Percentiles rank a stretch among this genome's conserved stretches.
Conservation (phyloP, 2,113 vertebrate species). For the Pterophyllum scalare region DNA sequence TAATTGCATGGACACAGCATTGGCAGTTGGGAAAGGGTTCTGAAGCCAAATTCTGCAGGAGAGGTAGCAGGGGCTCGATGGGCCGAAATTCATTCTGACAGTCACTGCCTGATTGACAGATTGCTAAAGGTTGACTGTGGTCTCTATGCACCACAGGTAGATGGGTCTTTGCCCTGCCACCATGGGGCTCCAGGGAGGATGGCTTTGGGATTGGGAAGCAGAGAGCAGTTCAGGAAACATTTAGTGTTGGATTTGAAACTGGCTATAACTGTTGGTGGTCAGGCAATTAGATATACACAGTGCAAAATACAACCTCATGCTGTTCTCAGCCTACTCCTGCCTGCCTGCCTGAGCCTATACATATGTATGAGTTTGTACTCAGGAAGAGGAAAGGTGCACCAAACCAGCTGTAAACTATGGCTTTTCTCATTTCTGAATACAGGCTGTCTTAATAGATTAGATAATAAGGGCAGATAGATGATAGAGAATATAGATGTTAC, state of each 20-base stretch:
- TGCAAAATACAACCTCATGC: conserved; percentile 58
- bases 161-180: conserved; percentile 32
- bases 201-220: conserved; percentile 25
- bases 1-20: conserved; percentile 56
- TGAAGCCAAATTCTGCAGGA: conserved; percentile 38
- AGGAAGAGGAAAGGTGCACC: conserved; percentile 15
- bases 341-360: conserved; percentile 52
- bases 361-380: conserved; percentile 63
- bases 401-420: conserved; percentile 25
- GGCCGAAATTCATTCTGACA: conserved; percentile 51
- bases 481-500: neutral
- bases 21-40: conserved; percentile 42
- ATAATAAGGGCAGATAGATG: neutral
- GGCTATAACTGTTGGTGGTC: conserved; percentile 68
- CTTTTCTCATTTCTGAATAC: conserved; percentile 18
- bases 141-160: conserved; percentile 45
- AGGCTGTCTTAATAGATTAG: neutral
- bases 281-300: conserved; percentile 73
- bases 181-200: conserved; percentile 31
- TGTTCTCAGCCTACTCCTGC: conserved; percentile 56
- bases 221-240: conserved; percentile 48
- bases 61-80: conserved; percentile 35
- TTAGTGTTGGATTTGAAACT: conserved; percentile 58
- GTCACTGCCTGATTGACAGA: conserved; percentile 68
- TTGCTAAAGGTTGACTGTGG: conserved; percentile 56